Conservation (phyloP, 92 coral and sea anemone genomes). For the Zoanthus gigantus region DNA sequence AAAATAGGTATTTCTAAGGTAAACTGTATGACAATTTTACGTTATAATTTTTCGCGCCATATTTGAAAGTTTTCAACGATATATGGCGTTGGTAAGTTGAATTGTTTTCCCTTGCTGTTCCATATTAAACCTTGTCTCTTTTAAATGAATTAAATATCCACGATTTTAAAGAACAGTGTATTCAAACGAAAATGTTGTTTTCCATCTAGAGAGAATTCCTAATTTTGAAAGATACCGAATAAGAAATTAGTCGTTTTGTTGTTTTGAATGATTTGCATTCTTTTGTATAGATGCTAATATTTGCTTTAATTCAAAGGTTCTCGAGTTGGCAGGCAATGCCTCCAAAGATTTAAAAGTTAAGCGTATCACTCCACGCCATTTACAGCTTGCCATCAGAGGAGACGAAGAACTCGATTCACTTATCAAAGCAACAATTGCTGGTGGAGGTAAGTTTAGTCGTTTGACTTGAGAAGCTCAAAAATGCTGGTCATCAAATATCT, state of each 20-base stretch:
- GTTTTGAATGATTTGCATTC: background rate
- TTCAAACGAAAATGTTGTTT: too few species aligned
- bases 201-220: too few species aligned
- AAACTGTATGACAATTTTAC: background rate
- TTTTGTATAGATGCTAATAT: background rate
- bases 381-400: slow-evolving; percentile 99
- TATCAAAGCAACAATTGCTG: slow-evolving; percentile 99
- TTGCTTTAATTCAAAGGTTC: slow-evolving; percentile 62
- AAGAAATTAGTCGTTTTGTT: background rate
- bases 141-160: background rate
- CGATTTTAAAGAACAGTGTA: too few species aligned
- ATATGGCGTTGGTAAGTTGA: slow-evolving; percentile 42
- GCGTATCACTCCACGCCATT: slow-evolving; percentile 99
- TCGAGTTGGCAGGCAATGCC: slow-evolving; percentile 99
- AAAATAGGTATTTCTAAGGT: background rate
- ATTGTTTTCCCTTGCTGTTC: too few species aligned
- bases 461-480: too few species aligned
- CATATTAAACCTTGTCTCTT: background rate
- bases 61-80: slow-evolving; percentile 70
- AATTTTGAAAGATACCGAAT: too few species aligned
- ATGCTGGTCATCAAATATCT: too few species aligned
- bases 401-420: slow-evolving; percentile 99
- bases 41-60: slow-evolving; percentile 83
- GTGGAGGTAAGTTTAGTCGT: slow-evolving; percentile 85
- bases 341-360: slow-evolving; percentile 98